Evolutionary conservation across 2,888 invertebrate genomes (phyloP).

Genomic region (Meiosimyza decipiens): DNA sequence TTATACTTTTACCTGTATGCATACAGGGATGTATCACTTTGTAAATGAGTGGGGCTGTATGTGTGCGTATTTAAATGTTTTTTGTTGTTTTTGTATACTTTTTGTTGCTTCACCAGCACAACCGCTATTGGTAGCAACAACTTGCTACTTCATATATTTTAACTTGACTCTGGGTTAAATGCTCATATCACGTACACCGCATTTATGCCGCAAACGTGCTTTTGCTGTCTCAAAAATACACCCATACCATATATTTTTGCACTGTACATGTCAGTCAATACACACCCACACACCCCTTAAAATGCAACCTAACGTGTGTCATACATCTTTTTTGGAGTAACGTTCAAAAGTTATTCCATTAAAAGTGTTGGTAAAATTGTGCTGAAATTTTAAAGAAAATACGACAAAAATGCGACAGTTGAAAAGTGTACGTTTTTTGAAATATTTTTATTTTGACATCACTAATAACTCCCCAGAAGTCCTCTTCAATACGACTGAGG

Average conservation of each 20-base stretch:
- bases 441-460: no score
- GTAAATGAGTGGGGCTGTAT: slow-evolving; percentile 9
- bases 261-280: no score
- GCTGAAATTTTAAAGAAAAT: no score
- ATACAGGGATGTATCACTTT: slow-evolving; percentile 24
- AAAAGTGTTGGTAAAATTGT: no score
- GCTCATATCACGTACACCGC: slow-evolving; percentile 26
- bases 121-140: background rate
- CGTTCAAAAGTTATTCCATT: background rate
- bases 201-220: slow-evolving; percentile 27
- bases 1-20: background rate
- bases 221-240: background rate
- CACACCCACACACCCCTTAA: background rate
- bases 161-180: slow-evolving; percentile 27
- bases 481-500: no score
- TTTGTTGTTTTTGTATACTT: background rate
- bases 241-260: background rate
- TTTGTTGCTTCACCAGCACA: background rate
- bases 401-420: no score
- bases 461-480: no score
- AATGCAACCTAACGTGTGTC: background rate
- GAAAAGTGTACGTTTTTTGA: no score
- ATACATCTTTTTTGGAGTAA: background rate
- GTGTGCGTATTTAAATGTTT: background rate
- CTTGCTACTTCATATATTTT: slow-evolving; percentile 19